These are phyloP conservation scores for Elgaria multicarinata DNA, from an alignment of 2,113 vertebrate genomes.

Conservation along the genomic window DNA sequence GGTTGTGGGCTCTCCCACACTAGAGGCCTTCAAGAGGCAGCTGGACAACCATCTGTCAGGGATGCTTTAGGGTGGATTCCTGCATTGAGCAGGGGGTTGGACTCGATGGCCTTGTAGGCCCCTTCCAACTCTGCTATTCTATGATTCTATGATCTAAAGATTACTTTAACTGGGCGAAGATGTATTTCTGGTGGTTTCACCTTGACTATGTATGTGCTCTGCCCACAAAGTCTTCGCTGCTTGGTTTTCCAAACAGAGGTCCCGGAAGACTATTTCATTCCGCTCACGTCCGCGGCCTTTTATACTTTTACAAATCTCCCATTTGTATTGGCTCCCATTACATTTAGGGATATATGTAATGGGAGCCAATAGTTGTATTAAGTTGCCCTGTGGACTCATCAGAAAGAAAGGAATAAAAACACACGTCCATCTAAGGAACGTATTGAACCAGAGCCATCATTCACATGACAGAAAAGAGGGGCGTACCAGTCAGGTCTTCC, in stretches of 20 bases:
- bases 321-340: not conserved
- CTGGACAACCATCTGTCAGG: no score
- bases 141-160: no score
- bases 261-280: not conserved
- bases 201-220: not conserved
- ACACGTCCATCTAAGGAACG: not conserved
- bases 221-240: not conserved
- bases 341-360: no score
- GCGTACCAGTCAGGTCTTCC: conserved; percentile 88
- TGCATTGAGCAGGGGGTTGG: no score
- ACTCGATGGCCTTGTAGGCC: no score
- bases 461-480: not conserved
- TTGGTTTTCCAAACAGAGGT: not conserved
- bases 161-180: not conserved
- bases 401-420: not conserved
- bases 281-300: not conserved
- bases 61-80: no score
- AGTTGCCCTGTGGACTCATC: not conserved
- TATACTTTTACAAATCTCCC: not conserved
- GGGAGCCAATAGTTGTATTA: no score
- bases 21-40: no score
- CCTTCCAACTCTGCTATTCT: no score
- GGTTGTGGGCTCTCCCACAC: no score
- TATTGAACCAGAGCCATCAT: not conserved
- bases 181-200: not conserved